phyloP scores from a whole-genome alignment of 2,797 vertebrate genomes.

The Xiphophorus birchmanni region DNA sequence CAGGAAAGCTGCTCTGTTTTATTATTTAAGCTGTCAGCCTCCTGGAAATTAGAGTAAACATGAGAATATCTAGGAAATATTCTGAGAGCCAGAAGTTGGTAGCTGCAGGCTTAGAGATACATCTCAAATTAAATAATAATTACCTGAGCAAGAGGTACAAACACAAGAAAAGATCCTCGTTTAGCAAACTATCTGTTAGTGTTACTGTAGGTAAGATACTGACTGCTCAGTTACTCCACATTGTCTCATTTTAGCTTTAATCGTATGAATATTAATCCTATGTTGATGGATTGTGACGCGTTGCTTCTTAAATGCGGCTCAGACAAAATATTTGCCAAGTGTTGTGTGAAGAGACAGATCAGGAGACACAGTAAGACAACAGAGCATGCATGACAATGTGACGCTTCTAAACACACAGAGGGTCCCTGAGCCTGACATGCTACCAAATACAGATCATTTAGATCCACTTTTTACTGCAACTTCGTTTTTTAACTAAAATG shows the following conservation, averaged over 20 bases:
- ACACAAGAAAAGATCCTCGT: not conserved
- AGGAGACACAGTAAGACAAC: constrained; percentile 23
- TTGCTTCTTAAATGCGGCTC: constrained; percentile 42
- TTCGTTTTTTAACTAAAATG: not conserved
- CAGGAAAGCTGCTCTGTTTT: not conserved
- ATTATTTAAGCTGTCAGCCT: not conserved
- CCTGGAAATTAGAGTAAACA: not conserved
- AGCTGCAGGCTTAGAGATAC: not conserved
- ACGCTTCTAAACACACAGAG: constrained; percentile 22
- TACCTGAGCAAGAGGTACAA: too few relatives aligned
- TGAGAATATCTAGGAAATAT: not conserved
- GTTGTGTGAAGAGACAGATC: constrained; percentile 33
- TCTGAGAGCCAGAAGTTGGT: not conserved
- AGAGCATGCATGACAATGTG: constrained; percentile 53
- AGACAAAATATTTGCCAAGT: constrained; percentile 71
- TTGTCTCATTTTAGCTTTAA: not conserved
- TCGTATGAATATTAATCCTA: constrained; percentile 1
- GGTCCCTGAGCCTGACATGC: constrained; percentile 29
- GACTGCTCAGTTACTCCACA: not conserved
- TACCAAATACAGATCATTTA: constrained; percentile 25
- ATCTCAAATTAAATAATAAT: not conserved
- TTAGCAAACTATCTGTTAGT: not conserved
- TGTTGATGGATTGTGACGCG: not conserved
- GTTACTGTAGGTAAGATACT: constrained; percentile 2
- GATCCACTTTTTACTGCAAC: not conserved